Evolutionary conservation across 2,888 invertebrate species (phyloP).

Genomic region (Eristalis intricaria): DNA sequence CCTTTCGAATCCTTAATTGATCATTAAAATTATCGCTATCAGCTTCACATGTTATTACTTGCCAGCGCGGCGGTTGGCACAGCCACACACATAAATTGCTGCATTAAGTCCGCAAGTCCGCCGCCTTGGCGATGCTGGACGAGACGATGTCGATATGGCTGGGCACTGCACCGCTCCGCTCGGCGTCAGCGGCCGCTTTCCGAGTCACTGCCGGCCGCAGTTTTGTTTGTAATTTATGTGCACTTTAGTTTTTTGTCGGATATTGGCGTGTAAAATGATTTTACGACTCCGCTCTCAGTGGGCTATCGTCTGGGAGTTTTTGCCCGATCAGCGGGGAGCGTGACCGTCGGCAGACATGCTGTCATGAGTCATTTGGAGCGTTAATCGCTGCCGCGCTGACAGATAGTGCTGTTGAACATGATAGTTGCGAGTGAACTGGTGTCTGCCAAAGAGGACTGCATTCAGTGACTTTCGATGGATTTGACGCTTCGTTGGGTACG

Average conservation of each 20-base stretch:
- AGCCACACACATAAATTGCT: neutral
- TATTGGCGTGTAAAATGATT: conserved; percentile 28
- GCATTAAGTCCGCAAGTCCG: neutral
- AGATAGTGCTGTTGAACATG: conserved; percentile 5
- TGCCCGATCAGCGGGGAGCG: neutral
- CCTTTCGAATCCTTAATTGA: conserved; percentile 59
- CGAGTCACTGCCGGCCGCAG: neutral
- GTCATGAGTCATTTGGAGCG: conserved; percentile 42
- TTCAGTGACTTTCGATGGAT: too few species aligned
- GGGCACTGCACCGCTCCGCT: neutral
- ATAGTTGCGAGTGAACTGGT: neutral
- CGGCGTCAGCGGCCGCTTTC: neutral
- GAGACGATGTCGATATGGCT: neutral
- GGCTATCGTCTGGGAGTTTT: conserved; percentile 4
- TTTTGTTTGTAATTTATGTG: conserved; percentile 37
- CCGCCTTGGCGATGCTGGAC: neutral
- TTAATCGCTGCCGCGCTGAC: conserved; percentile 32
- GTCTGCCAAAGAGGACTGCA: neutral
- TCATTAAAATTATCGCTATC: conserved; percentile 42
- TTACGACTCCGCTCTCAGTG: neutral
- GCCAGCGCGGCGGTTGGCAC: neutral
- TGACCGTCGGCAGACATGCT: neutral
- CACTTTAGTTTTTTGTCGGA: conserved; percentile 7
- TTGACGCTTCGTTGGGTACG: too few species aligned
- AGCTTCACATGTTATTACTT: conserved; percentile 5